A percentile compares a stretch with the other conserved stretches of the same genome.
Conservation (phyloP, 2,888 invertebrate species). For the Serripes groenlandicus region DNA sequence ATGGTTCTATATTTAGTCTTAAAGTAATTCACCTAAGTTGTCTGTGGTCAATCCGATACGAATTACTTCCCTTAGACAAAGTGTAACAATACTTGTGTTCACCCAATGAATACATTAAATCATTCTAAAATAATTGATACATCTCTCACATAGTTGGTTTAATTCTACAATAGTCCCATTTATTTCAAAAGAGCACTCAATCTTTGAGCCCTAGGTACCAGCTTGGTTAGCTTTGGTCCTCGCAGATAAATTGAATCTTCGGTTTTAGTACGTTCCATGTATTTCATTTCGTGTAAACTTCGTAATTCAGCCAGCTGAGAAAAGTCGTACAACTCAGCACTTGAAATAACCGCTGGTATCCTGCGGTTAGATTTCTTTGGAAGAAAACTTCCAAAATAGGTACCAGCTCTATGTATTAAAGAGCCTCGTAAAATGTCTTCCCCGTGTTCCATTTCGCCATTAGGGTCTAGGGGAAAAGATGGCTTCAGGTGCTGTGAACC, state of each 20-base stretch:
- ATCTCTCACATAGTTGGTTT: too few species aligned
- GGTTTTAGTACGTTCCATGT: conserved; percentile 44
- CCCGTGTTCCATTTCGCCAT: neutral
- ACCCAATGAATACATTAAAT: too few species aligned
- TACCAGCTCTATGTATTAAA: neutral
- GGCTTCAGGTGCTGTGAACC: conserved; percentile 11
- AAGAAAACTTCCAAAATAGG: conserved; percentile 27
- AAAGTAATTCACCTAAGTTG: too few species aligned
- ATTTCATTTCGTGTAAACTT: conserved; percentile 27
- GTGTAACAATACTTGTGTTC: too few species aligned
- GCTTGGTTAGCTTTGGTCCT: conserved; percentile 34
- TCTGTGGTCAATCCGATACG: too few species aligned
- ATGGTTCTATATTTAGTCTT: too few species aligned
- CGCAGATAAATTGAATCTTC: conserved; percentile 45
- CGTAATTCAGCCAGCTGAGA: conserved; percentile 43
- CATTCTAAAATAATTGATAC: too few species aligned
- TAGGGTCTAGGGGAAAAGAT: conserved; percentile 4
- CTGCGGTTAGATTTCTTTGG: conserved; percentile 29
- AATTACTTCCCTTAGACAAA: too few species aligned
- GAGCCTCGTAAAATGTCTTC: neutral
- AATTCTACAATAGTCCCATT: neutral
- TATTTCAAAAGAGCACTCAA: conserved; percentile 33
- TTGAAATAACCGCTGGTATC: conserved; percentile 44
- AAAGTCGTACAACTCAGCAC: conserved; percentile 60
- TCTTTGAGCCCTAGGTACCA: conserved; percentile 47